Evolutionary conservation across 2,888 invertebrate species (phyloP), one percentile per base, ranked within the genome.

Genomic region (Lymantria dispar): DNA sequence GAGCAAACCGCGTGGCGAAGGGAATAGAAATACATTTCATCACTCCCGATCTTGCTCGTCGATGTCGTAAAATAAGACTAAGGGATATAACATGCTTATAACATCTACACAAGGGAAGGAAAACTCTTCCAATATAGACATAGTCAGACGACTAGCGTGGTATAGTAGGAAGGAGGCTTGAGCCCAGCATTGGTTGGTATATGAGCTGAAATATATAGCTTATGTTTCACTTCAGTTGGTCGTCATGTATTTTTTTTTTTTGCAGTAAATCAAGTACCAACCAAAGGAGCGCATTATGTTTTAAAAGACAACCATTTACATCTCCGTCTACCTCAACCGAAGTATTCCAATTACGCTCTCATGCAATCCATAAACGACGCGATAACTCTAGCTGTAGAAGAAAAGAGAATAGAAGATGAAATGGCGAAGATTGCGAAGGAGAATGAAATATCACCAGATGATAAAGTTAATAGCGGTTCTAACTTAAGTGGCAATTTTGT

Each of bases 341-440:
- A 83, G 13, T 80, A 73, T 51, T 66, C 77, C 0, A 95, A 95
- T 73, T 97, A 94, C 80, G 94, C 95, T 0, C 81, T 97, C 0
- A 92, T 97, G 87, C 92, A 94, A 44, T 92, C 94, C 0, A 94
- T 97, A 47, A 95, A 96, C 72, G 92, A 93, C 52, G 95, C 94
- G 0, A 87, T 95, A 0, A 81, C 87, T 0, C 75, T 94, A 8
- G 87, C 94, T 0, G 73, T 92, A 62, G 89, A 91, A 70, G 92
- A 93, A 62, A 91, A 91, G 70, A 84, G 84, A 48, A 93, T 94
- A 45, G 52, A 82, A 9, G 84, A 87, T 14, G 92, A 91, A 63
- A 86, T 91, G 64, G 83, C 88, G 8, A 76, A 86, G 14, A 76
- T 91, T 1, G 85, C 87, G 46, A 78, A 69, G 43, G 80, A 81